A percentile compares a stretch with the other conserved stretches of the same genome.
Conservation (phyloP, 2,888 invertebrate species). For the Monoplex corrugatus region DNA sequence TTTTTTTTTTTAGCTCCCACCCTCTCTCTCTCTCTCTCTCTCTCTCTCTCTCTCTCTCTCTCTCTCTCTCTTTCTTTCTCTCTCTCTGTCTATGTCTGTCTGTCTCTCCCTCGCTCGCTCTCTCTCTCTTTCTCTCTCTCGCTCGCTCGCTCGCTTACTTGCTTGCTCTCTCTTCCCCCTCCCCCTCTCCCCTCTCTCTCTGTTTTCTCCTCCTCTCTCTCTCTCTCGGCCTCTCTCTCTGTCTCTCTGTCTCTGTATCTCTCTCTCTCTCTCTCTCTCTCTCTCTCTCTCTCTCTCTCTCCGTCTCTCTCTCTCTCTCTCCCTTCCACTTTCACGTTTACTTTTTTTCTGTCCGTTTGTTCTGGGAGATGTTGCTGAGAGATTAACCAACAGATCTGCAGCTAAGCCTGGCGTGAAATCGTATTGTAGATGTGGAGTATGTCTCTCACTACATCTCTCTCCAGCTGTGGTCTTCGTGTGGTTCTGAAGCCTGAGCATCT, state of each 20-base stretch:
- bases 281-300: conserved; percentile 10
- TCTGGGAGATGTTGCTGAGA: no score
- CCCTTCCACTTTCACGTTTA: no score
- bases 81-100: no score
- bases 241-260: background rate
- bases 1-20: background rate
- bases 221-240: no score
- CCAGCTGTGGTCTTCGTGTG: no score
- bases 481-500: no score
- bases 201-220: background rate
- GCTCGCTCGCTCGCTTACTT: background rate
- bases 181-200: background rate
- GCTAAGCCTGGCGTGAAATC: no score
- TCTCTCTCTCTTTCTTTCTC: background rate
- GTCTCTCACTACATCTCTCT: no score
- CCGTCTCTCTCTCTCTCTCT: background rate
- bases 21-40: background rate
- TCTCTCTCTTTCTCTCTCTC: background rate
- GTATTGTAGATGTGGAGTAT: no score
- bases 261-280: conserved; percentile 8
- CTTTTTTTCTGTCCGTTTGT: no score
- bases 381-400: no score
- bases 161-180: background rate
- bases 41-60: background rate
- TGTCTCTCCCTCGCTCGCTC: background rate